Conservation (phyloP, 2,797 vertebrate species). For the Diplodus puntazzo region DNA sequence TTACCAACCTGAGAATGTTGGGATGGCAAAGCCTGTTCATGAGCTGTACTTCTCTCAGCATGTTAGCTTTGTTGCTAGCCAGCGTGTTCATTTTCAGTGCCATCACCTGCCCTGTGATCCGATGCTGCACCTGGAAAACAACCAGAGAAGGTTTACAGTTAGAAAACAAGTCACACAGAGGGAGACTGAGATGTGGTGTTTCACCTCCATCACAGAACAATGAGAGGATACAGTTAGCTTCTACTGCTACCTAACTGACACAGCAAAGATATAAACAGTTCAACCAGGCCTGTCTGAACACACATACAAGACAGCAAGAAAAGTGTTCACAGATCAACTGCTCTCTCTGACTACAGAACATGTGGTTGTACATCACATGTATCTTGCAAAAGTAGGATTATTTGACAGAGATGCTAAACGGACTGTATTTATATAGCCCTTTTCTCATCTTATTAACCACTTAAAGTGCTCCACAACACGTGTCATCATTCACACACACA, state of each 20-base stretch:
- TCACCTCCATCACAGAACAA: not conserved
- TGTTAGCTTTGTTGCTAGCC: slow-evolving; percentile 95
- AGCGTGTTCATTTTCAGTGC: slow-evolving; percentile 98
- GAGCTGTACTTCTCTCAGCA: slow-evolving; percentile 96
- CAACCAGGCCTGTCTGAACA: not conserved
- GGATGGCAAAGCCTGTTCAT: slow-evolving; percentile 97
- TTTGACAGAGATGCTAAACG: too few relatives aligned
- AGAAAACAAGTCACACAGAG: not conserved
- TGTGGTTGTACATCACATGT: not conserved
- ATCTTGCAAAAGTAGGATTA: not conserved
- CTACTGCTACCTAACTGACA: not conserved
- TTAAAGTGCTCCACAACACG: too few relatives aligned
- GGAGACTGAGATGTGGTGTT: not conserved
- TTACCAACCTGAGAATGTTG: slow-evolving; percentile 86
- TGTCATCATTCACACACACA: too few relatives aligned
- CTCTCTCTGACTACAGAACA: not conserved
- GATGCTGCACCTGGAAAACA: slow-evolving; percentile 90
- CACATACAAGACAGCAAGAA: not conserved
- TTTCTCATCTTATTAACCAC: too few relatives aligned
- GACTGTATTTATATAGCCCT: too few relatives aligned
- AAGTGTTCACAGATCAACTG: not conserved
- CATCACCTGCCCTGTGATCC: slow-evolving; percentile 96
- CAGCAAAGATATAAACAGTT: not conserved
- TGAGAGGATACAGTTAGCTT: not conserved
- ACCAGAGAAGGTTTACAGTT: not conserved